Conservation (phyloP, 2,113 vertebrate species). For the Phaethornis superciliosus region DNA sequence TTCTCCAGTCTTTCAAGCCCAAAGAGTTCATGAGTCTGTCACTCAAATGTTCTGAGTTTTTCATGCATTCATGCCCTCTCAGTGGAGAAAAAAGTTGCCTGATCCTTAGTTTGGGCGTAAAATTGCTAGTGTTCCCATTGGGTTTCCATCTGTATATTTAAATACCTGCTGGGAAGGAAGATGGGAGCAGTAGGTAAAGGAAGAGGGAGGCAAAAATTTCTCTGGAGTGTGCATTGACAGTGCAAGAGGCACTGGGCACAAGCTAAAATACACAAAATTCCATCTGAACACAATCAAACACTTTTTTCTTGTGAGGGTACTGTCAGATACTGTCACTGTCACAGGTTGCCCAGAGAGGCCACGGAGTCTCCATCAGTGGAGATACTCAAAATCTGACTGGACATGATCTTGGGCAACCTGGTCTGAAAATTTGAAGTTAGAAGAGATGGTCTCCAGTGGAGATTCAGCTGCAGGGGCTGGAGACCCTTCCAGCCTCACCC, state of each 20-base stretch:
- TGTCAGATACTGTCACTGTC: neutral
- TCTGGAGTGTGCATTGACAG: neutral
- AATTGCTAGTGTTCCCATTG: neutral
- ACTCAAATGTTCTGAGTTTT: neutral
- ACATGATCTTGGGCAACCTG: neutral
- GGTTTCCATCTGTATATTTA: neutral
- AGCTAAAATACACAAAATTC: neutral
- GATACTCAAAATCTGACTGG: neutral
- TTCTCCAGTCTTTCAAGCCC: neutral
- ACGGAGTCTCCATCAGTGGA: neutral
- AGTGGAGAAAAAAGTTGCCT: neutral
- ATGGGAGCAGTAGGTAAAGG: accelerated
- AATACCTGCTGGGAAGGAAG: neutral
- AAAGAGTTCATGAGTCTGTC: neutral
- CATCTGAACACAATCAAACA: neutral
- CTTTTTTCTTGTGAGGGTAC: neutral
- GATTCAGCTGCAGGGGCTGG: neutral
- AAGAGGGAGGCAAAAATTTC: neutral
- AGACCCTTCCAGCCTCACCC: neutral
- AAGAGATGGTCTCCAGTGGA: neutral
- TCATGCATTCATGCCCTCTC: neutral
- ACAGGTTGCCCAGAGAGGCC: neutral
- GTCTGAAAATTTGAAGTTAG: neutral
- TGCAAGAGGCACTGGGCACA: neutral
- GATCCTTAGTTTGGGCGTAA: neutral